Evolutionary conservation across 1,140 invertebrate species (phyloP).

Genomic region (Delia radicum): DNA sequence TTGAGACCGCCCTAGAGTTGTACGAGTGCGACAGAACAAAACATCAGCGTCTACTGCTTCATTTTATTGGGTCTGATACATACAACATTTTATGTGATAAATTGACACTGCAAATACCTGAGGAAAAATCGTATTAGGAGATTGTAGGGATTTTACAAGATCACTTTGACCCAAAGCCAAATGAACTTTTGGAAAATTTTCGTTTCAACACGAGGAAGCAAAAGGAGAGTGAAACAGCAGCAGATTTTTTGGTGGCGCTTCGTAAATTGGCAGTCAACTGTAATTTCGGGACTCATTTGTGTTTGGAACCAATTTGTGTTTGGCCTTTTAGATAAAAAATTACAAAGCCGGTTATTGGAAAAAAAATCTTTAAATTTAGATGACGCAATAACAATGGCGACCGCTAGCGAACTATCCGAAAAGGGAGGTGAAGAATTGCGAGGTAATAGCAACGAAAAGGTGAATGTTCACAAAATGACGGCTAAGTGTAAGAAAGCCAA

Average conservation of each 20-base stretch:
- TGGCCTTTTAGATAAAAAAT: conserved; percentile 10
- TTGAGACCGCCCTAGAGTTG: too few relatives aligned
- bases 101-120: too few relatives aligned
- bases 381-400: conserved; percentile 5
- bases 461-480: neutral
- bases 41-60: too few relatives aligned
- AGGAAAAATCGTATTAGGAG: too few relatives aligned
- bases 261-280: conserved; percentile 34
- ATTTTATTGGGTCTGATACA: too few relatives aligned
- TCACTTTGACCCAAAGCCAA: conserved; percentile 30
- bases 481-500: neutral
- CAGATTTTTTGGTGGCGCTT: conserved; percentile 31
- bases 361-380: conserved; percentile 25
- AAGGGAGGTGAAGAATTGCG: neutral
- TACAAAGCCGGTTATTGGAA: conserved; percentile 21
- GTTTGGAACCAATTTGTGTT: conserved; percentile 31
- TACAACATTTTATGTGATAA: too few relatives aligned
- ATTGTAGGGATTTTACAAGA: too few relatives aligned
- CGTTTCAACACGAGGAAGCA: conserved; percentile 32
- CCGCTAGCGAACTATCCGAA: too few relatives aligned
- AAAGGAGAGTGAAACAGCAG: conserved; percentile 7
- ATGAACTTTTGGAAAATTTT: conserved; percentile 31
- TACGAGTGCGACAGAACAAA: too few relatives aligned
- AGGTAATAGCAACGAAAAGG: neutral
- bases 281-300: conserved; percentile 35